A percentile compares a stretch with the other conserved stretches of the same genome.
phyloP scores from a whole-genome alignment of 2,888 invertebrate genomes.

The Hecatera dysodea region DNA sequence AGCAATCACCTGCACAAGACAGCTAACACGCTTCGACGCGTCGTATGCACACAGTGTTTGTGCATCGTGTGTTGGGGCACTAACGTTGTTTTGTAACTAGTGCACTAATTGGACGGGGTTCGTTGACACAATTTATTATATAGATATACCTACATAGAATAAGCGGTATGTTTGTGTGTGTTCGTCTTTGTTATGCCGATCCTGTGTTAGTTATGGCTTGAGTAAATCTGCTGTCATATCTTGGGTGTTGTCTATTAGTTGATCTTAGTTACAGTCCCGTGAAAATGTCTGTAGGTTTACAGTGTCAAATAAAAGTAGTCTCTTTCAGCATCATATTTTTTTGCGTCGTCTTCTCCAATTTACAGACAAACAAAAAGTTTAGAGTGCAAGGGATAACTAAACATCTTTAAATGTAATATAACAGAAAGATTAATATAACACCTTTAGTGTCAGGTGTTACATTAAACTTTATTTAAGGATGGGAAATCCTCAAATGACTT shows the following conservation, averaged over 20 bases:
- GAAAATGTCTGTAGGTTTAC: neutral
- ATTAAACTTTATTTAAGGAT: too few relatives aligned
- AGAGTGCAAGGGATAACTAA: too few relatives aligned
- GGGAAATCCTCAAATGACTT: too few relatives aligned
- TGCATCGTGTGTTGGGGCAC: conserved; percentile 37
- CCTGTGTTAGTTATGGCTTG: neutral
- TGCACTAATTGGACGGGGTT: conserved; percentile 43
- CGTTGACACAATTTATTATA: conserved; percentile 47
- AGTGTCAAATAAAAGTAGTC: neutral
- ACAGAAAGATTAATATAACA: too few relatives aligned
- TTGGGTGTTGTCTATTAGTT: neutral
- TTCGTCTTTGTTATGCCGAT: conserved; percentile 16
- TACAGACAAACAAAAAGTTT: too few relatives aligned
- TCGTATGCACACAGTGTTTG: conserved; percentile 41
- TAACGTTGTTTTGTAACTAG: conserved; percentile 61
- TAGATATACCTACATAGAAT: neutral
- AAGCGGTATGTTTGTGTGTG: neutral
- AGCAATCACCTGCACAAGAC: conserved; percentile 68
- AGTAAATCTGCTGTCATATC: conserved; percentile 1
- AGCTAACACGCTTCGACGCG: conserved; percentile 58
- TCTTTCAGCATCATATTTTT: neutral
- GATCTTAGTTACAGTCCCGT: neutral
- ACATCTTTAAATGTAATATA: too few relatives aligned
- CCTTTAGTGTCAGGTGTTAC: too few relatives aligned
- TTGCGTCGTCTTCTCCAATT: too few relatives aligned